Percentiles rank a stretch among this genome's conserved stretches.
These are phyloP conservation scores for Hirtodrosophila trivittata DNA, from an alignment of 2,888 invertebrate species.

Conservation along the genomic window DNA sequence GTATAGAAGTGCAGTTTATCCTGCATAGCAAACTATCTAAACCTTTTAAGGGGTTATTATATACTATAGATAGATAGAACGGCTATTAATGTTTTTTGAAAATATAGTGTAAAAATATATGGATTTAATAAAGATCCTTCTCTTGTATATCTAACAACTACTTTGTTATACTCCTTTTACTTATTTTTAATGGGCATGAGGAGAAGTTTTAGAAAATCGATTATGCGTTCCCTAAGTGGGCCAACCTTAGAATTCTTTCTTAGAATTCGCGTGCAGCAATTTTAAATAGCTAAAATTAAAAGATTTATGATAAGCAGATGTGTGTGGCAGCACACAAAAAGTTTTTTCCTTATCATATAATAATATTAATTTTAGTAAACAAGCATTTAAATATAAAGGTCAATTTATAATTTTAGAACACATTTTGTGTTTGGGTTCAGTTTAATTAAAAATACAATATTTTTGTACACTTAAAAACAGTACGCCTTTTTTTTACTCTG, in stretches of 20 bases:
- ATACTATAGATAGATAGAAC: too few species aligned
- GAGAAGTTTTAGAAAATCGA: conserved; percentile 46
- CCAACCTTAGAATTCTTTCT: conserved; percentile 23
- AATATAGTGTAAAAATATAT: too few species aligned
- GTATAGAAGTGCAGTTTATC: too few species aligned
- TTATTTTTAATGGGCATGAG: background rate
- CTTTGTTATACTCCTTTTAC: background rate
- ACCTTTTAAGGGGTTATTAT: too few species aligned
- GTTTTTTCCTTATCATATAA: conserved; percentile 10
- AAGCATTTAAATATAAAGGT: background rate
- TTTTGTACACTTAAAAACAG: too few species aligned
- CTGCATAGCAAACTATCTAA: too few species aligned
- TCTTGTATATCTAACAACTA: too few species aligned
- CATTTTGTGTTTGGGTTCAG: too few species aligned
- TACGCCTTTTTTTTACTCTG: too few species aligned
- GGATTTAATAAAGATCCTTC: too few species aligned
- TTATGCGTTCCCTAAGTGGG: conserved; percentile 16
- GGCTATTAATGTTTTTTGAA: too few species aligned
- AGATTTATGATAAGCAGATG: conserved; percentile 39
- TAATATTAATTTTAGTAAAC: background rate
- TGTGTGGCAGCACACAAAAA: background rate
- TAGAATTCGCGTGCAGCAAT: conserved; percentile 46
- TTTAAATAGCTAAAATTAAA: conserved; percentile 5
- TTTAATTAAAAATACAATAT: too few species aligned
- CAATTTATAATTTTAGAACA: background rate